phyloP scores from a whole-genome alignment of 2,113 vertebrate genomes.

The Cervus canadensis region DNA sequence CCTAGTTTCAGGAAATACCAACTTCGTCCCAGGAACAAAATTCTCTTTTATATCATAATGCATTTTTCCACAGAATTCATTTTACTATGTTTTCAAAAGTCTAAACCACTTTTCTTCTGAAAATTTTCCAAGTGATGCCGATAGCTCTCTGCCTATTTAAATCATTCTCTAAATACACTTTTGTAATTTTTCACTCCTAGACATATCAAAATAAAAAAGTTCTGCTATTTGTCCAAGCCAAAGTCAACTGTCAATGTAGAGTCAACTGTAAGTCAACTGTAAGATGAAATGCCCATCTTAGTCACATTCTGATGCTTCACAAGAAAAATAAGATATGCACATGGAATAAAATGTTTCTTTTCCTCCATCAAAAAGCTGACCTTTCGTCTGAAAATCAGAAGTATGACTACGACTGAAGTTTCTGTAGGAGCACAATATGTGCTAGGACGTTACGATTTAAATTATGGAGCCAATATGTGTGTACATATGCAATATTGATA shows the following conservation, averaged over 20 bases:
- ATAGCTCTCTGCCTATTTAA: not conserved
- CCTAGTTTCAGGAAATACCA: not conserved
- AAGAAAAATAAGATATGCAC: not conserved
- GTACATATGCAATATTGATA: not conserved
- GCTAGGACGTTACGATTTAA: not conserved
- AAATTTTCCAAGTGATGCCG: not conserved
- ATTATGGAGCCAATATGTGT: not conserved
- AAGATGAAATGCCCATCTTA: not conserved
- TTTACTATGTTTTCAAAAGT: not conserved
- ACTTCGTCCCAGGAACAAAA: not conserved
- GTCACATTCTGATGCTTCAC: not conserved
- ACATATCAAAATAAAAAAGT: not conserved
- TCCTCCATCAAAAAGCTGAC: not conserved
- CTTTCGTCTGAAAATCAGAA: not conserved
- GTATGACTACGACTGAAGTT: not conserved
- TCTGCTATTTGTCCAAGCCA: not conserved
- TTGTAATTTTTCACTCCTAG: not conserved
- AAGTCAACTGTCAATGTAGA: not conserved
- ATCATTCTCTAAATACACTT: not conserved
- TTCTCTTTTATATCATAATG: not conserved
- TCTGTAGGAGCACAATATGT: not conserved
- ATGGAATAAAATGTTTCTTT: not conserved
- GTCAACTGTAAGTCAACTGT: not conserved
- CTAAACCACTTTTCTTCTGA: not conserved
- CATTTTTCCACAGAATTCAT: not conserved